Evolutionary conservation across 2,113 vertebrate species (phyloP).

Genomic region (Leptobrachium leishanense): DNA sequence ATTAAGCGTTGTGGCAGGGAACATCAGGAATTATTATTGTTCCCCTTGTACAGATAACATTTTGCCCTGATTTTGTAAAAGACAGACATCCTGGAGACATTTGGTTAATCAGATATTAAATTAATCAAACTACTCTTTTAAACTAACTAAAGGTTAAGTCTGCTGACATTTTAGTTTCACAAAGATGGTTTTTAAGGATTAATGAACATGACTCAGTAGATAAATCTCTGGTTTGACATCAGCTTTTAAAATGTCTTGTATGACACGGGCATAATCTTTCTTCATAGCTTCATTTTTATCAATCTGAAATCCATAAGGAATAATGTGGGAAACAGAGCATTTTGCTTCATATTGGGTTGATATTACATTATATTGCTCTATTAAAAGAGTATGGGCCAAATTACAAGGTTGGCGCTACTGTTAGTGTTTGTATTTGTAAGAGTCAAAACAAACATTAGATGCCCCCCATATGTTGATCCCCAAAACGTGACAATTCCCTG

Average conservation of each 20-base stretch:
- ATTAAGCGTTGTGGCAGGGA: slow-evolving; percentile 2
- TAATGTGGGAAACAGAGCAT: neutral
- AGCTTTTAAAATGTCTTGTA: slow-evolving; percentile 42
- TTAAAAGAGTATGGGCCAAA: too few species aligned
- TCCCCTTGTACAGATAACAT: slow-evolving; percentile 41
- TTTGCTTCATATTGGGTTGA: neutral
- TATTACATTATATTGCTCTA: neutral
- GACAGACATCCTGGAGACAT: slow-evolving; percentile 50
- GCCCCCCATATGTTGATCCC: too few species aligned
- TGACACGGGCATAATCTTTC: slow-evolving; percentile 42
- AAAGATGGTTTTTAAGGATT: slow-evolving; percentile 47
- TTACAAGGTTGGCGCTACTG: too few species aligned
- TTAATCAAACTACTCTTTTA: slow-evolving; percentile 46
- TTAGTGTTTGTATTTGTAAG: too few species aligned
- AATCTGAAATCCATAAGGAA: slow-evolving; percentile 4
- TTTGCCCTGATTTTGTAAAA: slow-evolving; percentile 34
- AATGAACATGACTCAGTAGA: slow-evolving; percentile 48
- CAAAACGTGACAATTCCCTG: too few species aligned
- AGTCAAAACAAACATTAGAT: too few species aligned
- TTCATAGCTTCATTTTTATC: neutral
- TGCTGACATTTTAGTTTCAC: slow-evolving; percentile 42
- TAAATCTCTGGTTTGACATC: slow-evolving; percentile 44
- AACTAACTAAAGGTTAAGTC: slow-evolving; percentile 49
- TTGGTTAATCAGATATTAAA: slow-evolving; percentile 50
- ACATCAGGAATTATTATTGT: slow-evolving; percentile 25